Evolutionary conservation across 2,797 vertebrate genomes (phyloP).

Genomic region (Otus scops): DNA sequence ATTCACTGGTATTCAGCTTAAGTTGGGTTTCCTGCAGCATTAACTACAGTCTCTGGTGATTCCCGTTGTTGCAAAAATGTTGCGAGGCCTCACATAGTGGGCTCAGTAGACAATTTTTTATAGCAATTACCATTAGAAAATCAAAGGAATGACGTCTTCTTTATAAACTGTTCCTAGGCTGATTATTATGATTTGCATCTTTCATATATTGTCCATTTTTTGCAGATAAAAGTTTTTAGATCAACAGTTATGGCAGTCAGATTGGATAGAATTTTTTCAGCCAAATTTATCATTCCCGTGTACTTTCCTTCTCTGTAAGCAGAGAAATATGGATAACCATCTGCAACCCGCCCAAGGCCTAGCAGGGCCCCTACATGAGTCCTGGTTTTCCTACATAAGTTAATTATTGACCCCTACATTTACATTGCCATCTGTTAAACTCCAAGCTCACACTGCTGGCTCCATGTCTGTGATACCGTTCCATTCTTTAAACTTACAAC

Average conservation of each 20-base stretch:
- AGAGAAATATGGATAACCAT: slow-evolving; percentile 23
- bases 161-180: neutral
- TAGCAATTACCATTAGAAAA: neutral
- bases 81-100: accelerated
- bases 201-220: neutral
- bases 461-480: accelerated
- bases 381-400: slow-evolving; percentile 17
- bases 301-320: neutral
- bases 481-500: neutral
- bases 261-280: neutral
- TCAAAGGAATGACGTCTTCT: neutral
- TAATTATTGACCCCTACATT: slow-evolving; percentile 35
- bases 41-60: neutral
- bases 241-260: neutral
- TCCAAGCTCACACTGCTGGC: neutral
- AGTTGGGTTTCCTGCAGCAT: neutral
- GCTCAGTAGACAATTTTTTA: neutral
- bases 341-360: neutral
- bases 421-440: neutral
- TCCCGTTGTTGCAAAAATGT: neutral
- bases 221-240: neutral
- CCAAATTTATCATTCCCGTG: neutral
- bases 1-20: neutral
- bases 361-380: neutral
- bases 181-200: neutral